Base-by-base conservation (phyloP, 2,113 vertebrate species). In the Phalacrocorax carbo region DNA sequence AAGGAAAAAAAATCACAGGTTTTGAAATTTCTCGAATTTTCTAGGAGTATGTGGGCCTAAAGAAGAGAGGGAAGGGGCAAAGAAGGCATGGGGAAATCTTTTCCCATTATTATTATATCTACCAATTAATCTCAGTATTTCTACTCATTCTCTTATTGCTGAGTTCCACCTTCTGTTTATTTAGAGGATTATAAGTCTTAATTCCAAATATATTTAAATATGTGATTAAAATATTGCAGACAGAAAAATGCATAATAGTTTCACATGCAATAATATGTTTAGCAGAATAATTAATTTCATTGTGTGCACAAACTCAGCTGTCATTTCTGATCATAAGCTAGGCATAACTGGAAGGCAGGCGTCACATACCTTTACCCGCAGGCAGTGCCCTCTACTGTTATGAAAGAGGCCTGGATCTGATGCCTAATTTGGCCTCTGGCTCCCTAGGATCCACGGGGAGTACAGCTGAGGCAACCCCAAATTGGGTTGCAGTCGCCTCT, bases 311-410 rank as follows among this genome's bases (percentile, higher is more conserved):
- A 86, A 32, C 20, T 84, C 48, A 65, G 42, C 17, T 4, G 2
- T 76, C 30, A 46, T 68, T 78, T 69, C 32, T 84, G 48, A 55
- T 65, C 38, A 13, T 66, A 32, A 57, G 7, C 26, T 13, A 8
- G 25, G 32, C 36, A 3, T 58, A 54, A 61, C 36, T 48, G 70
- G 34, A 48, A 89, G 32, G 54, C 80, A 57, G 29, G n/a, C 11
- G 0, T 32, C 64, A 15, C 14, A 15, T 22, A 26, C 54, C 15
- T 20, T 21, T 29, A 13, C 19, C 15, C 0, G 0, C 32, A 70
- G 66, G 71, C 77, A 84, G 2, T 84, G 42, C 51, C 29, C 30
- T 79, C 34, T 83, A 15, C 54, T 84, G 34, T 92, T 91, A 54
- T 46, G 83, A 87, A 87, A 77, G 52, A 71, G 19, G 42, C 34